phyloP scores from a whole-genome alignment of 2,888 invertebrate species.

The Drosophila trichaetosa region DNA sequence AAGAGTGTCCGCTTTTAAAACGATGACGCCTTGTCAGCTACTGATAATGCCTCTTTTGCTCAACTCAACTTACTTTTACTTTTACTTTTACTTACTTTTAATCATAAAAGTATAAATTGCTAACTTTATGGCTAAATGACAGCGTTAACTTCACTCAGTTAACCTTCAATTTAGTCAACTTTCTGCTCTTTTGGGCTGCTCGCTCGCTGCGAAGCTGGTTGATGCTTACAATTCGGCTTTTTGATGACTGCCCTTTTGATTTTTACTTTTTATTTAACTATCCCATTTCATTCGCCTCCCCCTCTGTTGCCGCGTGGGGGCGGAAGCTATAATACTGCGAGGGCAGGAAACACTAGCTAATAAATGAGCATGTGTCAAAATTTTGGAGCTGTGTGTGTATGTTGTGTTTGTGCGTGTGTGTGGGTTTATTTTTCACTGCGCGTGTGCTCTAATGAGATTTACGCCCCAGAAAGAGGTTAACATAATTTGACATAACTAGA shows the following conservation, averaged over 20 bases:
- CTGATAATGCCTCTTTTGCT: constrained; percentile 29
- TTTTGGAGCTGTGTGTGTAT: constrained; percentile 28
- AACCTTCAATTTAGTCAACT: constrained; percentile 61
- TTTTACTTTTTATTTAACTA: constrained; percentile 50
- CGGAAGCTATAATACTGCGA: constrained; percentile 40
- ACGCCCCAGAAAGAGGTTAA: constrained; percentile 50
- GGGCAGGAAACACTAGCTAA: constrained; percentile 51
- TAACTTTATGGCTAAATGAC: constrained; percentile 60
- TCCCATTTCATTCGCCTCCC: constrained; percentile 42
- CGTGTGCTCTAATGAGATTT: constrained; percentile 50
- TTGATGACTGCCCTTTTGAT: constrained; percentile 68
- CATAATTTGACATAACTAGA: constrained; percentile 43
- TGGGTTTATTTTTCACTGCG: constrained; percentile 7
- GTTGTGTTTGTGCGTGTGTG: constrained; percentile 1
- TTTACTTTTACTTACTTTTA: constrained; percentile 5
- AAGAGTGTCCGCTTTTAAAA: constrained; percentile 36
- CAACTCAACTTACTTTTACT: neutral
- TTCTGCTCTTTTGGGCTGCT: constrained; percentile 18
- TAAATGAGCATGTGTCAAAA: constrained; percentile 58
- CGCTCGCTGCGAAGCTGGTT: constrained; percentile 64
- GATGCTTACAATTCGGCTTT: constrained; percentile 65
- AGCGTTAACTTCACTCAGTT: constrained; percentile 32
- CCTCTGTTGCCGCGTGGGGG: constrained; percentile 10
- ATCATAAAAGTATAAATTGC: constrained; percentile 38
- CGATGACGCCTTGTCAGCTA: constrained; percentile 59